Base-by-base conservation (phyloP, 2,113 vertebrate genomes). In the Garra rufa region DNA sequence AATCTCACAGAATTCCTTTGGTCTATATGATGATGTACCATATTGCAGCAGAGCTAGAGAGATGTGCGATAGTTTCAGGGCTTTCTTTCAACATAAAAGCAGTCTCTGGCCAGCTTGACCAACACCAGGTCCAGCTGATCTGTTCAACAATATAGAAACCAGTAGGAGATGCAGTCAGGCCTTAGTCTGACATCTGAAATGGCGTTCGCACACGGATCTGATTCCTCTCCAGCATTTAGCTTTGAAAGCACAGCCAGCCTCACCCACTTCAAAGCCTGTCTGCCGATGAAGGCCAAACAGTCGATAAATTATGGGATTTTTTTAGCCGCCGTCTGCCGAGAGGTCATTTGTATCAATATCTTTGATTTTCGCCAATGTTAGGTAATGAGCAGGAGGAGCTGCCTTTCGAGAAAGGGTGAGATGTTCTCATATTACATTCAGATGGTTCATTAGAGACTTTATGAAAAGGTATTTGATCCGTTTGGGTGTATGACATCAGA, bases 281-380 rank as follows among this genome's bases (percentile, higher is more conserved):
- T 38, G 55, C 73, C 65, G 79, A 82, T 82, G 77, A 85, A 85
- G 69, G 73, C 82, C 71, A 86, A 86, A 86, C 75, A 80, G 85
- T 90, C 63, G 69, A 88, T 90, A 86, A 86, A 85, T 86, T 80
- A 85, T 84, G 70, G 84, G 69, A 59, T 76, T 90, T 79, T 90
- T 79, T 87, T 85, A 28, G 79, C 65, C 46, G 11, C 61, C 19
- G 8, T 86, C 79, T 81, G 87, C 70, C 38, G 76, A 85, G 80
- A 88, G 87, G 85, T 83, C 86, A 87, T 87, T 86, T 82, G 77
- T 88, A 89, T 91, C 86, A 89, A 91, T 93, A 92, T 86, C 91
- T 93, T 90, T 91, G 90, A 92, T 93, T 92, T 91, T 88, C 77
- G 85, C 89, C 90, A 87, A 88, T 85, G 85, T 85, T 89, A 88